Percentiles rank a stretch among this genome's conserved stretches.
Evolutionary conservation across 2,113 vertebrate species (phyloP).

Genomic region (Gobiocypris rarus): DNA sequence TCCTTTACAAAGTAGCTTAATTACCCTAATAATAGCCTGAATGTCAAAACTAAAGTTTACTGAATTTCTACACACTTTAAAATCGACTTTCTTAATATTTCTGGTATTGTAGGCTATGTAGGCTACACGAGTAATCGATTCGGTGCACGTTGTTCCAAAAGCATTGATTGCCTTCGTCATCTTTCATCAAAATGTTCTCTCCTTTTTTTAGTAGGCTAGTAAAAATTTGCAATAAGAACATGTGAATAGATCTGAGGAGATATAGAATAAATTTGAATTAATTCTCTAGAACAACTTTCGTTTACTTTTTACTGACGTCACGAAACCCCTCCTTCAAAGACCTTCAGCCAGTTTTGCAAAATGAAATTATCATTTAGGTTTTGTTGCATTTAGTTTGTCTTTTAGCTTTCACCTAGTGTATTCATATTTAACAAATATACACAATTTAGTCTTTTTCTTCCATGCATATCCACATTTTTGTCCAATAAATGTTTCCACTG

Average conservation of each 20-base stretch:
- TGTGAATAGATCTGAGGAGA: neutral
- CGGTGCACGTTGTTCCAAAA: no score
- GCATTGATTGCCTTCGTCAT: neutral
- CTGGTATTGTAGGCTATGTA: no score
- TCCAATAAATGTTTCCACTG: neutral
- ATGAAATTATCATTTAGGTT: neutral
- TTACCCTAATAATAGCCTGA: no score
- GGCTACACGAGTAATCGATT: no score
- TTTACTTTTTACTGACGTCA: neutral
- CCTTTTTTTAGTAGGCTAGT: neutral
- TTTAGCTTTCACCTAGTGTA: neutral
- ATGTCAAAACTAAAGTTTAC: neutral
- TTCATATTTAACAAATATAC: neutral
- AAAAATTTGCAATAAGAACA: neutral
- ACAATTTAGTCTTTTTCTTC: neutral
- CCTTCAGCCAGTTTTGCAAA: neutral
- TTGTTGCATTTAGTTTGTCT: neutral
- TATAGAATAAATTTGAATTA: neutral
- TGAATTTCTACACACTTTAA: no score
- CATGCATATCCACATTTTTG: neutral
- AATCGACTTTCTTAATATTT: no score
- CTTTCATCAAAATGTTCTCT: neutral
- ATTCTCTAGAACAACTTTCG: neutral
- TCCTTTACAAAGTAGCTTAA: neutral
- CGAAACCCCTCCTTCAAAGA: neutral